A percentile compares a stretch with the other conserved stretches of the same genome.
phyloP scores from a whole-genome alignment of 1,140 invertebrate species.

The Drosophila triauraria region DNA sequence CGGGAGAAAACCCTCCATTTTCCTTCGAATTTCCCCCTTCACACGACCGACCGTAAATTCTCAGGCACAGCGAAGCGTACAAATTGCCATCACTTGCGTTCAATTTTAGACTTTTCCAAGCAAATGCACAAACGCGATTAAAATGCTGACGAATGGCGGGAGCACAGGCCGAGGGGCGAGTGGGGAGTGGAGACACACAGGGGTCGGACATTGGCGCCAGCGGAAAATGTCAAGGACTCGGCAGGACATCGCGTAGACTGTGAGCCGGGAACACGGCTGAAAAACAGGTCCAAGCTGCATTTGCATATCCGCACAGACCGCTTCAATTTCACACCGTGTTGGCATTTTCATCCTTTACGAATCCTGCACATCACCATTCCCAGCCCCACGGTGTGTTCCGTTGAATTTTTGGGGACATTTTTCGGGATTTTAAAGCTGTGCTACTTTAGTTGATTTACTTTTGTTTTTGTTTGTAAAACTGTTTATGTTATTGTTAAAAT shows the following conservation, averaged over 20 bases:
- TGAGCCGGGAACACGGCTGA: slow-evolving; percentile 49
- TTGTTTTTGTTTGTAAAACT: too few relatives aligned
- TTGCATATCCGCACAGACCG: slow-evolving; percentile 67
- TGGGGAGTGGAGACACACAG: not conserved
- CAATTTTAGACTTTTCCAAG: slow-evolving; percentile 84
- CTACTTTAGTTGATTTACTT: not conserved
- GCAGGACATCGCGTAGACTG: slow-evolving; percentile 38
- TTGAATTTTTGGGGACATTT: slow-evolving; percentile 14
- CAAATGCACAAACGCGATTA: slow-evolving; percentile 84
- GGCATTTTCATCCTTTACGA: slow-evolving; percentile 47
- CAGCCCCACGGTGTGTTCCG: not conserved
- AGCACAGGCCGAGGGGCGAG: not conserved
- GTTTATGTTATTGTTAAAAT: too few relatives aligned
- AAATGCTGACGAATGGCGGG: slow-evolving; percentile 75
- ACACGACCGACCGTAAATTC: slow-evolving; percentile 29
- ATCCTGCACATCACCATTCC: slow-evolving; percentile 3
- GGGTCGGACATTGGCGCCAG: slow-evolving; percentile 25
- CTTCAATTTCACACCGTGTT: slow-evolving; percentile 67
- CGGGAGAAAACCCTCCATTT: not conserved
- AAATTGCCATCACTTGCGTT: slow-evolving; percentile 83
- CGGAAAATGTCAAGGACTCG: slow-evolving; percentile 74
- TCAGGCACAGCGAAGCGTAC: slow-evolving; percentile 70
- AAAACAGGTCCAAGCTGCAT: slow-evolving; percentile 49
- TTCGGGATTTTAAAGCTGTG: not conserved
- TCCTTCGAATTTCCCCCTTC: slow-evolving; percentile 6